phyloP scores from a whole-genome alignment of 2,797 vertebrate genomes.

The Rhincodon typus region DNA sequence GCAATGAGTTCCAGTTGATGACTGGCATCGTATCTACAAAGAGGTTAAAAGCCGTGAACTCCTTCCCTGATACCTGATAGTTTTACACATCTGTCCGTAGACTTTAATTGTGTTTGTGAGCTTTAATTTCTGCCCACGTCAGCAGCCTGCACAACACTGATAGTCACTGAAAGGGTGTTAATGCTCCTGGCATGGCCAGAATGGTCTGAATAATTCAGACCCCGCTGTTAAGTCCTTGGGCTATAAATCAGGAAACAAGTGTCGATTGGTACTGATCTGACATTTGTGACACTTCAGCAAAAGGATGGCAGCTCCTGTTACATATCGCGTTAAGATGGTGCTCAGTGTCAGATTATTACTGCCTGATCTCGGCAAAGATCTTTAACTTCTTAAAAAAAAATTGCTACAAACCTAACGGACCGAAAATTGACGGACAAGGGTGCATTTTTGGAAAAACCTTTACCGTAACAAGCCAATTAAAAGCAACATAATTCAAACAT shows the following conservation, averaged over 20 bases:
- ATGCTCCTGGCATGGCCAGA: constrained; percentile 1
- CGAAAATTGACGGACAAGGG: neutral
- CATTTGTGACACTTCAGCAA: neutral
- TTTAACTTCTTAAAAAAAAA: neutral
- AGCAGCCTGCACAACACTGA: neutral
- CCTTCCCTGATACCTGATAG: neutral
- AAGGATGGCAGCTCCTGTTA: neutral
- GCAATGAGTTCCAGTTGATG: neutral
- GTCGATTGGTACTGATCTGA: neutral
- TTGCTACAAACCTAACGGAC: neutral
- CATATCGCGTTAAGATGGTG: neutral
- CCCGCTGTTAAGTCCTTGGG: neutral
- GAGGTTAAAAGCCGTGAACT: neutral
- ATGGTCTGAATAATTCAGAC: neutral
- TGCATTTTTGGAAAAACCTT: neutral
- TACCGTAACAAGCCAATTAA: neutral
- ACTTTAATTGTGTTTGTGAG: neutral
- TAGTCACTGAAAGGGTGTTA: neutral
- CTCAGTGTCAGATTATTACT: neutral
- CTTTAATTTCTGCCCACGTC: neutral
- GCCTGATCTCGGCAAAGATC: neutral
- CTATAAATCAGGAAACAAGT: neutral
- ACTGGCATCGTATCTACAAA: neutral
- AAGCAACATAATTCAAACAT: neutral
- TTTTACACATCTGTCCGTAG: neutral